Conservation (phyloP, 2,113 vertebrate genomes). For the Oxyruncus cristatus region DNA sequence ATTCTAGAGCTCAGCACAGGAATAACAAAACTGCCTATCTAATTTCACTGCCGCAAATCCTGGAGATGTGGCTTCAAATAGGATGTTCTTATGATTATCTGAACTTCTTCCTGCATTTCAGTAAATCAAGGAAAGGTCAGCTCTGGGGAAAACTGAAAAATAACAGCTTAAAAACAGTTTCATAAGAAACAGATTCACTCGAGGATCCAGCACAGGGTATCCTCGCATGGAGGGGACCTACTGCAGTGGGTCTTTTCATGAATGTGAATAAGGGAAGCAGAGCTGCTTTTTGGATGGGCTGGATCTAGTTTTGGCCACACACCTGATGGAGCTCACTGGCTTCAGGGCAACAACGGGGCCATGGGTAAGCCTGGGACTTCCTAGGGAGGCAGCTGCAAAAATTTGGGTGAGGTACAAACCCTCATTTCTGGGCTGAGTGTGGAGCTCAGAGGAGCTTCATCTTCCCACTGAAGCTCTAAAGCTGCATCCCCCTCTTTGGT, state of each 20-base stretch:
- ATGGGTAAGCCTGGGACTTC: background rate
- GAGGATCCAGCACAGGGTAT: background rate
- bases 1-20: conserved; percentile 29
- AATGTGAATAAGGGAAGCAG: background rate
- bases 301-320: background rate
- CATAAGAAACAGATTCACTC: background rate
- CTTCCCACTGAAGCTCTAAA: background rate
- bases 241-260: background rate
- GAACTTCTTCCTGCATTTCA: conserved; percentile 6
- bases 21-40: conserved; percentile 50
- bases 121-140: conserved; percentile 23
- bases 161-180: background rate
- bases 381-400: background rate
- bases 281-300: background rate
- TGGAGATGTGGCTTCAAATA: conserved; percentile 1
- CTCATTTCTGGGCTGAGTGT: background rate
- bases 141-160: background rate
- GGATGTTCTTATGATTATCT: conserved; percentile 15
- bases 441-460: background rate
- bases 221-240: background rate
- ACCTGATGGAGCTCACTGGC: background rate
- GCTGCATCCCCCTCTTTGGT: background rate
- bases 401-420: background rate
- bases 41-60: conserved; percentile 6
- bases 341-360: background rate